Evolutionary conservation across 2,888 invertebrate genomes (phyloP), one percentile per base, ranked within the genome.

Genomic region (Apocheima hispidaria): DNA sequence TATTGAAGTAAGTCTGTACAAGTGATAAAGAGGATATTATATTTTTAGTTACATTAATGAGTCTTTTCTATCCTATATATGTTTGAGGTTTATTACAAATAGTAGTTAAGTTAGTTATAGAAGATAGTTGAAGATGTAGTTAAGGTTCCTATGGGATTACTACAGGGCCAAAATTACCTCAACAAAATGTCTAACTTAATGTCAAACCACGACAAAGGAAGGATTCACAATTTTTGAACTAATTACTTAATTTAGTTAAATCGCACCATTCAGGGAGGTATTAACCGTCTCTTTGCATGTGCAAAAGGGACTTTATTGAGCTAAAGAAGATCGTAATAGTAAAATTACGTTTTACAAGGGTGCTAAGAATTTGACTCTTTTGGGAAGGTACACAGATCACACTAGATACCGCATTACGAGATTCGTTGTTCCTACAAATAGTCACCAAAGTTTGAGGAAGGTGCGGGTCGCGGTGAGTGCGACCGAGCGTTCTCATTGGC

Each of bases 201-300:
- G 23, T 49, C 20, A 50, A 30, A 12, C 23, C 26, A 59, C 12
- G 41, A 36, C 38, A 60, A 43, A 63, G 53, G 50, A 43, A 63
- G 53, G 50, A 43, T 62, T 41, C 46, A 38, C 76, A 74, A 77
- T 82, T 79, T 79, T 79, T 78, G 75, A 71, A 63, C 74, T 79
- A 83, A 83, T 82, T 75, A 79, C 77, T 74, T 78, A 78, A 82
- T 83, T 80, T 77, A 73, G 67, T 71, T 66, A 75, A 78, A 82
- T 79, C 78, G 79, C 73, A 73, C 72, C 72, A 71, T 74, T 63
- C 53, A 59, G 66, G 72, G 59, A 59, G 68, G 60, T 62, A 52
- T 65, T 71, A 74, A 75, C 70, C 70, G 66, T 69, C 70, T 67
- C 71, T 74, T 78, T 74, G 78, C 75, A 74, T 73, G 71, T 73